Percentiles rank a stretch among this genome's conserved stretches.
Evolutionary conservation across 2,113 vertebrate species (phyloP).

Genomic region (Ictalurus punctatus): DNA sequence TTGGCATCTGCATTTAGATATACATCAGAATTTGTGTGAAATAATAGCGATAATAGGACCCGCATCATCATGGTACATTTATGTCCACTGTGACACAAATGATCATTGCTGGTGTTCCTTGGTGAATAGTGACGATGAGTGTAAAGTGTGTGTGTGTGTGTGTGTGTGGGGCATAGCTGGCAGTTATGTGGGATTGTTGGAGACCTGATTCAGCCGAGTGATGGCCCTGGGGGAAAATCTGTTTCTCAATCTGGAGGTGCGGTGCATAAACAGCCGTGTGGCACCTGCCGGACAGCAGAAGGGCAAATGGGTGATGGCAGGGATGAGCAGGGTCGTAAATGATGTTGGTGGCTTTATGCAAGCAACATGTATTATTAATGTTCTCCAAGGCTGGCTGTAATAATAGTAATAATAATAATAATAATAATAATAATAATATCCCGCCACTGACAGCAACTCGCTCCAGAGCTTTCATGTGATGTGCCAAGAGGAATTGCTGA

Average conservation of each 20-base stretch:
- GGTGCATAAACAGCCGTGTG: conserved; percentile 26
- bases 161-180: not conserved
- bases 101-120: not conserved
- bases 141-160: conserved; percentile 4
- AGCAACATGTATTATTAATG: conserved; percentile 5
- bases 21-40: not conserved
- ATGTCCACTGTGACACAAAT: not conserved
- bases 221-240: conserved; percentile 23
- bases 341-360: not conserved
- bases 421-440: not conserved
- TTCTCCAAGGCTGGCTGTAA: not conserved
- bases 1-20: not conserved
- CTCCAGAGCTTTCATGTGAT: not conserved
- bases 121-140: not conserved
- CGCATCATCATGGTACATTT: not conserved
- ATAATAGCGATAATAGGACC: not conserved
- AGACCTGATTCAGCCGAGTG: conserved; percentile 23
- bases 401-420: not conserved
- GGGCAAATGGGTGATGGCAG: conserved; percentile 19
- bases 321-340: not conserved
- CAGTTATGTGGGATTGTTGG: not conserved
- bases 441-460: not conserved
- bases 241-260: conserved; percentile 26
- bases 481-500: not conserved
- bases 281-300: conserved; percentile 23